Conservation (phyloP, 2,797 vertebrate species). For the Leuciscus waleckii region DNA sequence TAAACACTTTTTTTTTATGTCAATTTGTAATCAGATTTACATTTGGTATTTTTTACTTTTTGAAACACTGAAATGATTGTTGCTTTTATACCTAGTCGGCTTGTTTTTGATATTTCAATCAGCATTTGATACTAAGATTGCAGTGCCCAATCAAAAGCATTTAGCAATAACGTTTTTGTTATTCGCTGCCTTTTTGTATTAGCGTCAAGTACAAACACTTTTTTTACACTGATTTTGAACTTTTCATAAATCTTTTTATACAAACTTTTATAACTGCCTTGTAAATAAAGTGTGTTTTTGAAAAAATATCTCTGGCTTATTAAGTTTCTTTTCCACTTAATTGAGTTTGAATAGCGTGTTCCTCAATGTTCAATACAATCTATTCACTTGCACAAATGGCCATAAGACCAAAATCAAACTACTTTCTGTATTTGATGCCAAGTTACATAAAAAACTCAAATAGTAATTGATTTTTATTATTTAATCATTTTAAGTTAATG, state of each 20-base stretch:
- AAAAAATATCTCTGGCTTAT: constrained; percentile 72
- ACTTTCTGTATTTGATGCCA: not conserved
- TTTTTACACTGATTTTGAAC: constrained; percentile 75
- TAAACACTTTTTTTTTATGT: constrained; percentile 78
- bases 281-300: constrained; percentile 95
- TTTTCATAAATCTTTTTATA: constrained; percentile 74
- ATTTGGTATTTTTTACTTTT: constrained; percentile 70
- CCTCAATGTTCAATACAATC: not conserved
- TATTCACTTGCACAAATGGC: not conserved
- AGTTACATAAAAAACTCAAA: not conserved
- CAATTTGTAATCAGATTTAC: constrained; percentile 49
- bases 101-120: constrained; percentile 71
- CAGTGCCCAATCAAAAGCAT: constrained; percentile 75
- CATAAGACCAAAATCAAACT: not conserved
- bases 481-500: not conserved
- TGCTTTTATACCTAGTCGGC: constrained; percentile 70
- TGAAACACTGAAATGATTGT: constrained; percentile 62
- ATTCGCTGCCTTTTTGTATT: constrained; percentile 82
- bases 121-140: constrained; percentile 73
- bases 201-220: constrained; percentile 84
- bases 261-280: constrained; percentile 88
- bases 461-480: not conserved
- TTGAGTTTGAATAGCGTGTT: not conserved
- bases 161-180: constrained; percentile 78
- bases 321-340: constrained; percentile 56